phyloP scores from a whole-genome alignment of 2,888 invertebrate genomes.

The Spilosoma lubricipeda region DNA sequence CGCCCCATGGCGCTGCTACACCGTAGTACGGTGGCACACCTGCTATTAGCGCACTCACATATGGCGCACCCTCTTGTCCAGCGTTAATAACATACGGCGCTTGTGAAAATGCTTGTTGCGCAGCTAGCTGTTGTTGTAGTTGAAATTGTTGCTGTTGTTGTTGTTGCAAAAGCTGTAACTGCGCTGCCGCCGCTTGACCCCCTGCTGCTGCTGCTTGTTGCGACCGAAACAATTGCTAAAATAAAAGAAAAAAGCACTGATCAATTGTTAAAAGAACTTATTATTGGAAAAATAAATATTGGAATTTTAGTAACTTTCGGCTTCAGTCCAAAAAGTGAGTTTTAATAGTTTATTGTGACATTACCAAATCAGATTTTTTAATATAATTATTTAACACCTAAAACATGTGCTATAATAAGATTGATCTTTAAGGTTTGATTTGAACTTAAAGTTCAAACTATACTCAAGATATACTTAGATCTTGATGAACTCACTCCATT shows the following conservation, averaged over 20 bases:
- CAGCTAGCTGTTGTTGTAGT: conserved; percentile 92
- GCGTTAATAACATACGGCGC: conserved; percentile 96
- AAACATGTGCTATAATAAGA: no score
- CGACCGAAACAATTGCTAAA: conserved; percentile 95
- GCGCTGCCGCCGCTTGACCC: conserved; percentile 88
- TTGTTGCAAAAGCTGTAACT: conserved; percentile 90
- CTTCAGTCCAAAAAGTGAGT: neutral
- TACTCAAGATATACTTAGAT: no score
- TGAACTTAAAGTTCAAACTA: no score
- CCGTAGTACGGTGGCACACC: conserved; percentile 97
- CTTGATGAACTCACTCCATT: no score
- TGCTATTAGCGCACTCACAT: conserved; percentile 93
- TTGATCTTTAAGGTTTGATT: no score
- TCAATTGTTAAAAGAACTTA: neutral
- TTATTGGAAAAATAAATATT: neutral
- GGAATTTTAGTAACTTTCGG: neutral
- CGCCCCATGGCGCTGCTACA: conserved; percentile 95
- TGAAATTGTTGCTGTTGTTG: conserved; percentile 92
- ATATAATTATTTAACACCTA: no score
- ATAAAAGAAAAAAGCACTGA: conserved; percentile 60
- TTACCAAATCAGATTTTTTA: neutral
- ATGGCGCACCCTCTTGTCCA: conserved; percentile 88
- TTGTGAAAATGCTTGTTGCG: conserved; percentile 91
- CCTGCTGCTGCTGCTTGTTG: conserved; percentile 91
- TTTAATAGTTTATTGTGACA: neutral